Evolutionary conservation across 1,140 invertebrate species (phyloP).

Genomic region (Solenopsis invicta): DNA sequence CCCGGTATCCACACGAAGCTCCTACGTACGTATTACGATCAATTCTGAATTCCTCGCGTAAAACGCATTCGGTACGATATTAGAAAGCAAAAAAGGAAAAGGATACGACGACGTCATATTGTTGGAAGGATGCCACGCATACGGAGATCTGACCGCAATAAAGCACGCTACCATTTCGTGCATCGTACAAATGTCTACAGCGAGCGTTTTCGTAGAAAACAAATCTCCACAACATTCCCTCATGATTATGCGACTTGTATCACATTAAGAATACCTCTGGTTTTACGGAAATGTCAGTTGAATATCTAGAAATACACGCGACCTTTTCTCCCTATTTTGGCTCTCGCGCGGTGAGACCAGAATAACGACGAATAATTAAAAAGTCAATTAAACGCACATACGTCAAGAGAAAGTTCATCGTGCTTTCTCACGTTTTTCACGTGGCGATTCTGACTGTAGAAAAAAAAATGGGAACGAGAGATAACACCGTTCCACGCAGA

Average conservation of each 20-base stretch:
- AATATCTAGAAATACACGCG: not conserved
- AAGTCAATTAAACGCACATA: constrained; percentile 27
- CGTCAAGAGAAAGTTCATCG: constrained; percentile 53
- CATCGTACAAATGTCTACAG: not conserved
- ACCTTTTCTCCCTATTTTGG: constrained; percentile 25
- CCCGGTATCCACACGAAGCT: constrained; percentile 27
- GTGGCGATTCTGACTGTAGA: not conserved
- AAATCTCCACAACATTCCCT: not conserved
- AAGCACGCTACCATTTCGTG: constrained; percentile 31
- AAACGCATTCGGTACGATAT: constrained; percentile 57
- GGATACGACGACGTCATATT: not conserved
- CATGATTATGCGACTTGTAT: constrained; percentile 10
- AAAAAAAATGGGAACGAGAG: constrained; percentile 7
- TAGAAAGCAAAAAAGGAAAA: constrained; percentile 38
- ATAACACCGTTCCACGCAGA: constrained; percentile 29
- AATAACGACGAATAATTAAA: constrained; percentile 28
- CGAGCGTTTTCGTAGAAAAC: not conserved
- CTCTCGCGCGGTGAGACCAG: not conserved
- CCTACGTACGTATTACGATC: constrained; percentile 52
- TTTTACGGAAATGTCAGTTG: constrained; percentile 1
- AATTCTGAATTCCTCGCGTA: constrained; percentile 61
- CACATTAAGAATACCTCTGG: not conserved
- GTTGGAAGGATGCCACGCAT: constrained; percentile 25
- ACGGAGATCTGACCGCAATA: constrained; percentile 40
- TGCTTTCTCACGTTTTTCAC: constrained; percentile 48